These are phyloP conservation scores for Onchidella celtica DNA, from an alignment of 2,888 invertebrate species.

Conservation along the genomic window DNA sequence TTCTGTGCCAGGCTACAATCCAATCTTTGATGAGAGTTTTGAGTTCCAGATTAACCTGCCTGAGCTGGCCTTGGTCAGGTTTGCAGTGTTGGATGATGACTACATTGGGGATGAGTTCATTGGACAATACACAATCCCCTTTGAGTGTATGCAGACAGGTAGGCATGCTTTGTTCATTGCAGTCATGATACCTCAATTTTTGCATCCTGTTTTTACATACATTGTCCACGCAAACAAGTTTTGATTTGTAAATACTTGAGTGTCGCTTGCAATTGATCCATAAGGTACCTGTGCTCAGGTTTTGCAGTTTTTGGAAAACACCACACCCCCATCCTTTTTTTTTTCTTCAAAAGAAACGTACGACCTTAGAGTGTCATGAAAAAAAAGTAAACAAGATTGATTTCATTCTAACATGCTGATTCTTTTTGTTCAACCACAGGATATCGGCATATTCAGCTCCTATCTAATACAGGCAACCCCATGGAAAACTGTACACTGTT, in stretches of 20 bases:
- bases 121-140: slow-evolving; percentile 84
- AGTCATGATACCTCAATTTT: too few relatives aligned
- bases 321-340: too few relatives aligned
- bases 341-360: too few relatives aligned
- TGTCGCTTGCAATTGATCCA: too few relatives aligned
- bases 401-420: too few relatives aligned
- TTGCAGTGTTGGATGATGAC: slow-evolving; percentile 83
- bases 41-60: slow-evolving; percentile 84
- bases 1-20: slow-evolving; percentile 81
- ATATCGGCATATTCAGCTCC: slow-evolving; percentile 82
- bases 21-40: slow-evolving; percentile 84
- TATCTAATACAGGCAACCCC: slow-evolving; percentile 82
- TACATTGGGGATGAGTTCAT: slow-evolving; percentile 83
- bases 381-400: too few relatives aligned
- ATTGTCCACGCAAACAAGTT: too few relatives aligned
- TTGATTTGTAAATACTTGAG: too few relatives aligned
- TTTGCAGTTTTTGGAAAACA: too few relatives aligned
- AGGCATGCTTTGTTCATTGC: not conserved
- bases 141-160: slow-evolving; percentile 84
- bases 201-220: too few relatives aligned
- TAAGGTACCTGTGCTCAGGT: too few relatives aligned
- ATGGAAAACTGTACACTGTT: slow-evolving; percentile 83
- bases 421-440: slow-evolving; percentile 75
- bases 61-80: slow-evolving; percentile 83
- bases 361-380: too few relatives aligned